These are phyloP conservation scores for Centrocercus urophasianus DNA, from an alignment of 2,113 vertebrate genomes.

Conservation along the genomic window DNA sequence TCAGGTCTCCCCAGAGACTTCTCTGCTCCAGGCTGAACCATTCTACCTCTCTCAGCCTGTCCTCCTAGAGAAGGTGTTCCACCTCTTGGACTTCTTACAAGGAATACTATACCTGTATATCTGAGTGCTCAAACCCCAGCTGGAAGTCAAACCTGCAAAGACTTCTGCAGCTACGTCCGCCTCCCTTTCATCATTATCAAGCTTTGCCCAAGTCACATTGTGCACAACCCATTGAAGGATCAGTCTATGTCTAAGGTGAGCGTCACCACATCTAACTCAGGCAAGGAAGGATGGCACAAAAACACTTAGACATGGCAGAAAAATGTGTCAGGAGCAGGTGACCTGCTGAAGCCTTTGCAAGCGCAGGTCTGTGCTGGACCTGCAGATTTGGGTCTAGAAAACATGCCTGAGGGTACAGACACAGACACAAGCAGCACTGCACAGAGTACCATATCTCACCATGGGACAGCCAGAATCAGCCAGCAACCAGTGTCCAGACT, in stretches of 20 bases:
- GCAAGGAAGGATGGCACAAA: not conserved
- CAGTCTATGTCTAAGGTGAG: fast-evolving
- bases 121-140: not conserved
- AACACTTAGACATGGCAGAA: not conserved
- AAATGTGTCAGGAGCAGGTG: not conserved
- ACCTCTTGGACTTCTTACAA: not conserved
- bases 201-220: not conserved
- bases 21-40: too few relatives aligned
- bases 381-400: not conserved
- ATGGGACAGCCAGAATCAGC: fast-evolving
- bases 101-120: not conserved
- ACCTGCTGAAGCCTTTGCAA: not conserved
- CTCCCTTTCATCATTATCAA: fast-evolving
- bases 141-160: not conserved
- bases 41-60: too few relatives aligned
- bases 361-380: fast-evolving
- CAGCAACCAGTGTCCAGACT: fast-evolving
- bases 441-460: not conserved
- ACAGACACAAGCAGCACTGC: fast-evolving
- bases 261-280: fast-evolving
- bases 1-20: too few relatives aligned
- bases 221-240: not conserved
- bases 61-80: too few relatives aligned
- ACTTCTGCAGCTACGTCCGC: not conserved
- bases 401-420: fast-evolving